Conservation (phyloP, 2,797 vertebrate genomes). For the Crenichthys baileyi region DNA sequence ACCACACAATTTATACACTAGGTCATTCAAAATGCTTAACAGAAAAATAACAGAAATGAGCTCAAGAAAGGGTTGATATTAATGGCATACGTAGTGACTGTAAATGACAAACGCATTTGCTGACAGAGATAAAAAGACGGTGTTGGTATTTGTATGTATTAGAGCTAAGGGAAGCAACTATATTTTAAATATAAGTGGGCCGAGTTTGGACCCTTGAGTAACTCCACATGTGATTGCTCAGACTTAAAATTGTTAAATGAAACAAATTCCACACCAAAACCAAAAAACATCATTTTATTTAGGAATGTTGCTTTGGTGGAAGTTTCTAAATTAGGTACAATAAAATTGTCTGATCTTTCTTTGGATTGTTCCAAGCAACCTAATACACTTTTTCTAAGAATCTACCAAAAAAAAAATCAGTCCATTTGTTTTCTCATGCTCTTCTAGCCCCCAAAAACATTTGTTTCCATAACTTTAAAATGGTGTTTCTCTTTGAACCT, state of each 20-base stretch:
- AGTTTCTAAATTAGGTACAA: background rate
- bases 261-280: background rate
- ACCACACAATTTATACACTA: background rate
- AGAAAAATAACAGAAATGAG: background rate
- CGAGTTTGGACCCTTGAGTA: background rate
- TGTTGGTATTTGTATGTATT: background rate
- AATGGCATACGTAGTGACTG: background rate
- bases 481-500: background rate
- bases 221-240: background rate
- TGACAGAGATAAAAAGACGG: background rate
- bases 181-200: background rate
- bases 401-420: background rate
- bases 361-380: background rate
- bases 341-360: background rate
- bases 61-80: background rate
- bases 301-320: background rate
- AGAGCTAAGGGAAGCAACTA: background rate
- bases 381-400: background rate
- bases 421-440: background rate
- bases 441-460: background rate
- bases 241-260: background rate
- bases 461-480: background rate
- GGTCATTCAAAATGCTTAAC: background rate
- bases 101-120: background rate
- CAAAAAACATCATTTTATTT: background rate